Percentiles rank a stretch among this genome's conserved stretches.
Evolutionary conservation across 2,888 invertebrate genomes (phyloP).

Genomic region (Rhodophaea formosa): DNA sequence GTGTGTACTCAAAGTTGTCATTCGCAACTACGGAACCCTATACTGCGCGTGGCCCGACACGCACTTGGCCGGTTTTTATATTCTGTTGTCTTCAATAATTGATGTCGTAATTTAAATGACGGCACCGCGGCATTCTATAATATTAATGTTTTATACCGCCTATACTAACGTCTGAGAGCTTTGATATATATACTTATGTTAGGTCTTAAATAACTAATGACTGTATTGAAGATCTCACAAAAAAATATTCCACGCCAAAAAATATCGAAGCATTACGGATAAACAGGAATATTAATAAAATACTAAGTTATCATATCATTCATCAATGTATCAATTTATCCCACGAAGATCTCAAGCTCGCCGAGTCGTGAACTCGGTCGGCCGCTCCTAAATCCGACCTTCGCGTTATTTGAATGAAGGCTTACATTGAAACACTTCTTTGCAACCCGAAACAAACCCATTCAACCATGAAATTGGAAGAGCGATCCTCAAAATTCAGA

Average conservation of each 20-base stretch:
- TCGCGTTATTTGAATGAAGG: constrained; percentile 66
- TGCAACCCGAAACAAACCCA: constrained; percentile 69
- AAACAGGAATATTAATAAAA: constrained; percentile 20
- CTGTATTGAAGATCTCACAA: no score
- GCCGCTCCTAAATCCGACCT: constrained; percentile 60
- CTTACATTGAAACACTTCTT: constrained; percentile 72
- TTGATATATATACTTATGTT: no score
- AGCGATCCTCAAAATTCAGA: constrained; percentile 68
- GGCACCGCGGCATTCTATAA: no score
- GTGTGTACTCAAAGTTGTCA: no score
- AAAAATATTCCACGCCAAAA: neutral
- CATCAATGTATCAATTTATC: constrained; percentile 42
- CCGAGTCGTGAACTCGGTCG: constrained; percentile 57
- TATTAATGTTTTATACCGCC: no score
- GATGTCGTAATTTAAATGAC: no score
- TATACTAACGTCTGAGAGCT: no score
- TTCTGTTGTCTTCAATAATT: no score
- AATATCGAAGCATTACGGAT: neutral
- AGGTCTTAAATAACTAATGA: no score
- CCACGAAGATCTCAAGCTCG: constrained; percentile 49
- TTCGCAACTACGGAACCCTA: no score
- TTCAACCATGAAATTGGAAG: constrained; percentile 70
- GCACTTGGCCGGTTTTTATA: no score
- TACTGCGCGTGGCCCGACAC: no score
- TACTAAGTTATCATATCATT: constrained; percentile 34